These are phyloP conservation scores for Hyposoter didymator DNA, from an alignment of 2,888 invertebrate genomes.

Conservation along the genomic window DNA sequence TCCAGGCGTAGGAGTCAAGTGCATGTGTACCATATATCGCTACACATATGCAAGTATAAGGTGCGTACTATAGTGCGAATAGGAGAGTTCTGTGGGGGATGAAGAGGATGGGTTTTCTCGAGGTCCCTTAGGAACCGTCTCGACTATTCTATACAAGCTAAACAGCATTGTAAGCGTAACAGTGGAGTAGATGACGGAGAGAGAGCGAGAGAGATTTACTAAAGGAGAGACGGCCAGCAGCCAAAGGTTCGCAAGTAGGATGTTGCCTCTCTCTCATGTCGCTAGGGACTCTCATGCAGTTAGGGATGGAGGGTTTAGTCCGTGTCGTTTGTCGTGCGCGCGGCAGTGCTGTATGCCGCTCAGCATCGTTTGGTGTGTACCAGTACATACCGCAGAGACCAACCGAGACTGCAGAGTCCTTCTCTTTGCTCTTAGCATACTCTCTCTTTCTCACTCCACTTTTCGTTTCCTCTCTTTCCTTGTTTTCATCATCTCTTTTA, in stretches of 20 bases:
- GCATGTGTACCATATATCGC: conserved; percentile 5
- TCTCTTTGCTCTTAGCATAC: conserved; percentile 11
- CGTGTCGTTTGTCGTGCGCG: conserved; percentile 16
- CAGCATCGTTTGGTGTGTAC: conserved; percentile 42
- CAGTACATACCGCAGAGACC: conserved; percentile 52
- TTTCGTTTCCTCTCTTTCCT: conserved; percentile 36
- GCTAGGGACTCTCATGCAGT: conserved; percentile 26
- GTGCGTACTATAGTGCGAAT: conserved; percentile 10
- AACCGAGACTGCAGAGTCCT: conserved; percentile 41
- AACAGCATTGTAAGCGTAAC: conserved; percentile 25
- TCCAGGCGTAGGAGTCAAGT: background rate
- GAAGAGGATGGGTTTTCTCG: conserved; percentile 31
- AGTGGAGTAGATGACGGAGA: conserved; percentile 12
- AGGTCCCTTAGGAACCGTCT: conserved; percentile 56
- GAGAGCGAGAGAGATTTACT: conserved; percentile 11
- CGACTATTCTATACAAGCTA: conserved; percentile 39
- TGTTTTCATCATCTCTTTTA: conserved; percentile 22
- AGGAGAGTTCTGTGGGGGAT: conserved; percentile 17
- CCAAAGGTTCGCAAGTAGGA: conserved; percentile 57
- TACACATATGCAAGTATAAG: background rate
- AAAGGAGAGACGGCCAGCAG: conserved; percentile 37
- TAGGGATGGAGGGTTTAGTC: conserved; percentile 26
- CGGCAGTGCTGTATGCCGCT: conserved; percentile 21
- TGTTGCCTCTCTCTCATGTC: background rate
- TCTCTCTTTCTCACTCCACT: conserved; percentile 20